Evolutionary conservation across 2,797 vertebrate species (phyloP).

Genomic region (Lacerta bilineata): DNA sequence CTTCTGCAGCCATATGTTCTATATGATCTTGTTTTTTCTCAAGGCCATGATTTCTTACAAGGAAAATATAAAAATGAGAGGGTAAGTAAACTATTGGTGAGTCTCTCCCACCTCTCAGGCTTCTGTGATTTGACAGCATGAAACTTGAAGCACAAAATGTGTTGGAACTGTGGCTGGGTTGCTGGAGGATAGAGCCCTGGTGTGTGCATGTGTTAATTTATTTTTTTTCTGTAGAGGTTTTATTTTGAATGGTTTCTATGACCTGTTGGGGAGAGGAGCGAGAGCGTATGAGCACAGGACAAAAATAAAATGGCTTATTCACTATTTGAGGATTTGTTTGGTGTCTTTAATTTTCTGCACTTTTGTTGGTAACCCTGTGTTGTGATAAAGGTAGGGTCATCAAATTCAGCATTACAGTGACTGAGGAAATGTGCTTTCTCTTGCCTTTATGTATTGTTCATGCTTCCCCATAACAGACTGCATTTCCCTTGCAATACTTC

Average conservation of each 20-base stretch:
- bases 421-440: too few relatives aligned
- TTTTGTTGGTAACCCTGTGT: not conserved
- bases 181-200: slow-evolving; percentile 66
- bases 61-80: not conserved
- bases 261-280: slow-evolving; percentile 80
- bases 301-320: slow-evolving; percentile 82
- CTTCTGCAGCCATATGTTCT: slow-evolving; percentile 2
- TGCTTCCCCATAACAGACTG: too few relatives aligned
- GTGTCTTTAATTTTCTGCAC: not conserved
- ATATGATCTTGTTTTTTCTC: slow-evolving; percentile 13
- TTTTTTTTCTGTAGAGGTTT: slow-evolving; percentile 78
- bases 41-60: slow-evolving; percentile 23
- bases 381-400: too few relatives aligned
- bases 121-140: slow-evolving; percentile 6
- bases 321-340: slow-evolving; percentile 65
- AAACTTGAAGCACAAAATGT: slow-evolving; percentile 70
- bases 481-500: too few relatives aligned
- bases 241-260: slow-evolving; percentile 81
- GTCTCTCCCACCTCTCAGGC: slow-evolving; percentile 13
- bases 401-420: too few relatives aligned
- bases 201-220: slow-evolving; percentile 68
- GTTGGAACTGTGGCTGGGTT: slow-evolving; percentile 46
- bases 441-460: too few relatives aligned
- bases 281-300: slow-evolving; percentile 81
- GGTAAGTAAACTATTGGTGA: not conserved